These are phyloP conservation scores for Melanitta fusca DNA, from an alignment of 2,797 vertebrate species.

Conservation along the genomic window DNA sequence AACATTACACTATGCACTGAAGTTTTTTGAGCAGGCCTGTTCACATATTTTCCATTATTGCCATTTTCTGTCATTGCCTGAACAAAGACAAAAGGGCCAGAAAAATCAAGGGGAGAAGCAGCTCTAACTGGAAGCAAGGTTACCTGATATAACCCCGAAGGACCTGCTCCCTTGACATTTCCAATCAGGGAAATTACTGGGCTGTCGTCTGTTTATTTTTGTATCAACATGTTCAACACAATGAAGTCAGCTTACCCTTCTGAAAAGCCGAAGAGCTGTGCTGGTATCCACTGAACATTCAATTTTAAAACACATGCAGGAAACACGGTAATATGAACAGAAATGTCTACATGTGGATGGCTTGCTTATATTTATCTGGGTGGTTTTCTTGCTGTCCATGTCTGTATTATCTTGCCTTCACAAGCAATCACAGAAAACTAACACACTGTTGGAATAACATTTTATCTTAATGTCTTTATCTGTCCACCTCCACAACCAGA, in stretches of 20 bases:
- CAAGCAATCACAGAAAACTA: not conserved
- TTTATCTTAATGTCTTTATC: not conserved
- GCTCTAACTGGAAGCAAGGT: not conserved
- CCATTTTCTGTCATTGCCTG: not conserved
- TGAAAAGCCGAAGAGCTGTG: not conserved
- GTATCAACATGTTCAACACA: not conserved
- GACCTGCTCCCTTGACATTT: conserved; percentile 34
- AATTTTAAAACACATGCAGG: not conserved
- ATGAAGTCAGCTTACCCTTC: not conserved
- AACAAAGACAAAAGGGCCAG: not conserved
- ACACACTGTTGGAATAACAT: not conserved
- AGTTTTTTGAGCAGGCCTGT: not conserved
- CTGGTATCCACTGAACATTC: not conserved
- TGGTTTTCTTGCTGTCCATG: not conserved
- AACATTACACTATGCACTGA: not conserved
- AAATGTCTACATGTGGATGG: not conserved
- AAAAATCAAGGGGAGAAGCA: not conserved
- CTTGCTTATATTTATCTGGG: not conserved
- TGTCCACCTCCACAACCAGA: not conserved
- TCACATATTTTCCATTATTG: conserved; percentile 2
- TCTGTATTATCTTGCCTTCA: not conserved
- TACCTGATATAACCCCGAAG: conserved; percentile 59
- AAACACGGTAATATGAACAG: not conserved
- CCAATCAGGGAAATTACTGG: conserved; percentile 33
- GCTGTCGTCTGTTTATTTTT: conserved; percentile 57